Percentiles rank a stretch among this genome's conserved stretches.
Conservation (phyloP, 2,888 invertebrate genomes). For the Poecilus cupreus region DNA sequence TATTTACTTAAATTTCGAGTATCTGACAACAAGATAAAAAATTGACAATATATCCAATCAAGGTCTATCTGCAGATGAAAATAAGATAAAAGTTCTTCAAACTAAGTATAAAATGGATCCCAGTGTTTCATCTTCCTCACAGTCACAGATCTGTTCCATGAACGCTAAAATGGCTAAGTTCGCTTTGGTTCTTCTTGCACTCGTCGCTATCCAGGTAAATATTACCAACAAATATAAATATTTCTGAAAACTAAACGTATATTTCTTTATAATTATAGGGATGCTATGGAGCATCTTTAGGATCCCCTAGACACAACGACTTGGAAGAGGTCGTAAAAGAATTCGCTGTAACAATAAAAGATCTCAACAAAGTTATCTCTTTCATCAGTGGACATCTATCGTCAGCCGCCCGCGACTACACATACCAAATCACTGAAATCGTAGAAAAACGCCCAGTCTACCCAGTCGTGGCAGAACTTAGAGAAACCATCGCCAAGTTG, state of each 20-base stretch:
- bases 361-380: neutral
- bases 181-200: neutral
- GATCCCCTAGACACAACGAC: neutral
- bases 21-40: neutral
- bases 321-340: neutral
- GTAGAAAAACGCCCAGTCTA: neutral
- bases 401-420: neutral
- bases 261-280: neutral
- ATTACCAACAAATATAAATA: neutral
- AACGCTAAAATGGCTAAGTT: conserved; percentile 7
- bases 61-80: neutral
- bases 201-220: conserved; percentile 4
- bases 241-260: no score
- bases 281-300: neutral
- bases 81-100: neutral
- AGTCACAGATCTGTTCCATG: neutral
- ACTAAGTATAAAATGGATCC: neutral
- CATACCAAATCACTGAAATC: neutral
- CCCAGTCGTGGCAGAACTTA: neutral
- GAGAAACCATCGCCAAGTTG: neutral
- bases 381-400: neutral
- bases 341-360: neutral
- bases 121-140: neutral
- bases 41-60: neutral
- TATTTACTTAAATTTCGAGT: neutral